Conservation (phyloP, 1,140 invertebrate species). For the Pseudomyrmex sp. region DNA sequence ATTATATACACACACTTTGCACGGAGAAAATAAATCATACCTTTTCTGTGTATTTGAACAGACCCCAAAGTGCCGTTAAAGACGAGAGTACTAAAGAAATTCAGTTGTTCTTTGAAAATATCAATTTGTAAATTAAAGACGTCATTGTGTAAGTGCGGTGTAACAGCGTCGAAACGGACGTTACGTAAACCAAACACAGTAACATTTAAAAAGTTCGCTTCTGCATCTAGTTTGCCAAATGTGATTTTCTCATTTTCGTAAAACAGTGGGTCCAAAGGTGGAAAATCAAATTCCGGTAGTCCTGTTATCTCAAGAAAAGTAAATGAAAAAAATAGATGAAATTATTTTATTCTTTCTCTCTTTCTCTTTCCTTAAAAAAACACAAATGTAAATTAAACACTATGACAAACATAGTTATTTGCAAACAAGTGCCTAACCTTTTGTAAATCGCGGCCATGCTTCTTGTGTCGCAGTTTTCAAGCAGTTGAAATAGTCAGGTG, state of each 20-base stretch:
- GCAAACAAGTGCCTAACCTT: background rate
- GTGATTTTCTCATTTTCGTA: background rate
- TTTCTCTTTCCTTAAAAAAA: background rate
- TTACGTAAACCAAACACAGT: background rate
- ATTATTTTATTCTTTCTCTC: background rate
- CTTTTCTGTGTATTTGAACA: too few species aligned
- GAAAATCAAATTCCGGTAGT: slow-evolving; percentile 4
- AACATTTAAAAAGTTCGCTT: background rate
- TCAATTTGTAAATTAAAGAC: background rate
- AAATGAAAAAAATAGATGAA: background rate
- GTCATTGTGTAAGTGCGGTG: background rate
- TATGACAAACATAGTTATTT: background rate
- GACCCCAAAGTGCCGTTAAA: too few species aligned
- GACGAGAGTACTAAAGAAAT: too few species aligned
- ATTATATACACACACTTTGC: too few species aligned
- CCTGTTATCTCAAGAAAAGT: background rate
- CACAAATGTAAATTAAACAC: too few species aligned
- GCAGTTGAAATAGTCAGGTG: background rate
- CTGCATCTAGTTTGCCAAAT: background rate
- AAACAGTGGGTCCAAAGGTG: slow-evolving; percentile 11
- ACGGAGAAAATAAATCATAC: too few species aligned
- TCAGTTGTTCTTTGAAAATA: too few species aligned
- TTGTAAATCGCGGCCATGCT: background rate
- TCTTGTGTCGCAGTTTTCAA: background rate
- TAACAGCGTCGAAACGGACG: background rate